A percentile compares a stretch with the other conserved stretches of the same genome.
These are phyloP conservation scores for Chymomyza fuscimana DNA, from an alignment of 2,888 invertebrate species.

Conservation along the genomic window DNA sequence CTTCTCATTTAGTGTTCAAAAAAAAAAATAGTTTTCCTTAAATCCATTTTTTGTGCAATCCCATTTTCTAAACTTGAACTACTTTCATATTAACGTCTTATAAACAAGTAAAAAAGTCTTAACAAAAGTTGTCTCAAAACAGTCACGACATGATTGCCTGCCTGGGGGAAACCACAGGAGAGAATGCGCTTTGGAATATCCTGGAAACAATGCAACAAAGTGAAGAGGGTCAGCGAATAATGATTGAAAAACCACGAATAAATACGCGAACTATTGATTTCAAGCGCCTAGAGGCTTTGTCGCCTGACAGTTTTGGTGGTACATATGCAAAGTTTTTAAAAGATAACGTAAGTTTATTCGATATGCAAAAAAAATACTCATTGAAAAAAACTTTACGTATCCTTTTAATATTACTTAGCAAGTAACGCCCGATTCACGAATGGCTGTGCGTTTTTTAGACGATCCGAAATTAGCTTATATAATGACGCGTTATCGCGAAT, in stretches of 20 bases:
- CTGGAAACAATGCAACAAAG: conserved; percentile 87
- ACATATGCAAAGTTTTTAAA: conserved; percentile 91
- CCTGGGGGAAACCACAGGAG: conserved; percentile 94
- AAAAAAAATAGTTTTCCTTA: too few species aligned
- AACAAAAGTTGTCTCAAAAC: neutral
- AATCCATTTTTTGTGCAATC: too few species aligned
- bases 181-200: conserved; percentile 86
- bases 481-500: conserved; percentile 98
- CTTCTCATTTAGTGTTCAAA: too few species aligned
- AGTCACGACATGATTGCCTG: conserved; percentile 96
- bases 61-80: neutral
- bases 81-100: neutral
- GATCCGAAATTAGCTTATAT: conserved; percentile 94
- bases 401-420: conserved; percentile 77
- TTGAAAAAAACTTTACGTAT: neutral
- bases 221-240: conserved; percentile 88
- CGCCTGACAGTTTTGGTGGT: conserved; percentile 91
- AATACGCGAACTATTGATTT: conserved; percentile 90
- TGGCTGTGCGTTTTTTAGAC: conserved; percentile 94
- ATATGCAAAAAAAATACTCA: neutral
- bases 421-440: conserved; percentile 95
- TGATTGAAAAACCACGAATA: conserved; percentile 90
- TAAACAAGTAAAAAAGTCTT: neutral
- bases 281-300: conserved; percentile 85
- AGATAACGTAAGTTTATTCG: conserved; percentile 82